A percentile compares a stretch with the other conserved stretches of the same genome.
Evolutionary conservation across 2,797 vertebrate species (phyloP).

Genomic region (Aphelocoma californica): DNA sequence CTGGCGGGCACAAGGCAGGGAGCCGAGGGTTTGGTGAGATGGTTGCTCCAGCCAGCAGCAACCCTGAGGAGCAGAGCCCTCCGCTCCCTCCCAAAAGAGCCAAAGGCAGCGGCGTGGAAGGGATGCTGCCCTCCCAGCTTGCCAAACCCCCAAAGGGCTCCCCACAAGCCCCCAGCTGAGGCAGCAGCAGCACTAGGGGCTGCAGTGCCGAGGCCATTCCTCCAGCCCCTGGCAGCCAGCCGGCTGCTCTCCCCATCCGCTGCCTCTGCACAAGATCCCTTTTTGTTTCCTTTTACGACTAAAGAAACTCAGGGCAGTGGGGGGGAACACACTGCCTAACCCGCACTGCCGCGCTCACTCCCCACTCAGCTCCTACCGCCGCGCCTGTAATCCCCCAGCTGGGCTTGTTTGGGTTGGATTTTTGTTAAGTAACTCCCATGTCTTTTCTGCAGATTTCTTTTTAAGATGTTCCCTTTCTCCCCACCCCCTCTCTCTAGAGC

Average conservation of each 20-base stretch:
- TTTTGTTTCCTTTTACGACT: slow-evolving; percentile 65
- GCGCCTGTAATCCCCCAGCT: slow-evolving; percentile 47
- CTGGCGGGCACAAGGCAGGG: not conserved
- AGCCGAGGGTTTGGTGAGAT: not conserved
- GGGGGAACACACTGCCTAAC: not conserved
- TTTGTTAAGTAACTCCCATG: slow-evolving; percentile 49
- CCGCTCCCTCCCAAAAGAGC: accelerated
- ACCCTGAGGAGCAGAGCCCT: not conserved
- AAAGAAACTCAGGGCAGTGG: not conserved
- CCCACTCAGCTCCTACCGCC: not conserved
- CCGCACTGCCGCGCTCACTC: not conserved
- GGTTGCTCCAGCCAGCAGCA: not conserved
- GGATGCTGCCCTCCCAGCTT: not conserved
- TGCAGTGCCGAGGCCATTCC: not conserved
- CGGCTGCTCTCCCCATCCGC: slow-evolving; percentile 12
- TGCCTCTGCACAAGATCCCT: slow-evolving; percentile 44
- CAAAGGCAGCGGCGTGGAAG: not conserved
- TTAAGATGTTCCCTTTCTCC: slow-evolving; percentile 50
- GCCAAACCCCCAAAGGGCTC: not conserved
- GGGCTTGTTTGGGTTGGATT: slow-evolving; percentile 67
- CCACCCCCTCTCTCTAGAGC: slow-evolving; percentile 53
- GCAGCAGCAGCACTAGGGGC: not conserved
- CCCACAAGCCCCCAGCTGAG: not conserved
- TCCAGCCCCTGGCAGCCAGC: slow-evolving; percentile 33
- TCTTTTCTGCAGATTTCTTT: slow-evolving; percentile 62